Evolutionary conservation across 2,113 vertebrate species (phyloP).

Genomic region (Oreochromis aureus): DNA sequence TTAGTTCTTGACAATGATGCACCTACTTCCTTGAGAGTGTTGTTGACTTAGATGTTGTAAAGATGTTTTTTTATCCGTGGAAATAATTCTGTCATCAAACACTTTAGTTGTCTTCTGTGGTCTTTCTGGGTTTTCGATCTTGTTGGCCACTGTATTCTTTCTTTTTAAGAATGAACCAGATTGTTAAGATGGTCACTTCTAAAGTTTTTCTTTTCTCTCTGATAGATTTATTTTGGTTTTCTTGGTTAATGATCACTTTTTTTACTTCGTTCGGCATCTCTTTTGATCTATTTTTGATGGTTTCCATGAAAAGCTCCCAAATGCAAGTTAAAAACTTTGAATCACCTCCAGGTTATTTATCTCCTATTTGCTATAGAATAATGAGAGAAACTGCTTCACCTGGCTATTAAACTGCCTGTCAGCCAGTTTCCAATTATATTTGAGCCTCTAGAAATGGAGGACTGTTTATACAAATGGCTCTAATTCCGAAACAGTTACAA

Average conservation of each 20-base stretch:
- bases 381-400: not conserved
- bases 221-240: not conserved
- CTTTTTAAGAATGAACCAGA: not conserved
- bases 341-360: not conserved
- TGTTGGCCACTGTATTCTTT: not conserved
- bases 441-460: not conserved
- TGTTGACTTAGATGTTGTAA: not conserved
- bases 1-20: not conserved
- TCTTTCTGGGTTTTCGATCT: not conserved
- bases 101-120: not conserved
- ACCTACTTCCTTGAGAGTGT: fast-evolving
- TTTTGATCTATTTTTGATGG: not conserved
- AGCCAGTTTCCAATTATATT: not conserved
- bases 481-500: not conserved
- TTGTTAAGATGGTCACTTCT: not conserved
- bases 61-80: not conserved
- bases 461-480: not conserved
- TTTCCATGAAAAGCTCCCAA: not conserved
- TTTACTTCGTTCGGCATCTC: not conserved
- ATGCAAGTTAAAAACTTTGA: not conserved
- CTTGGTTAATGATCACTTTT: not conserved
- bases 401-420: not conserved
- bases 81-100: not conserved
- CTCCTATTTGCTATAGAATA: not conserved
- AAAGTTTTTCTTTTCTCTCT: not conserved